phyloP scores from a whole-genome alignment of 1,140 invertebrate genomes.

The Mamestra configurata region DNA sequence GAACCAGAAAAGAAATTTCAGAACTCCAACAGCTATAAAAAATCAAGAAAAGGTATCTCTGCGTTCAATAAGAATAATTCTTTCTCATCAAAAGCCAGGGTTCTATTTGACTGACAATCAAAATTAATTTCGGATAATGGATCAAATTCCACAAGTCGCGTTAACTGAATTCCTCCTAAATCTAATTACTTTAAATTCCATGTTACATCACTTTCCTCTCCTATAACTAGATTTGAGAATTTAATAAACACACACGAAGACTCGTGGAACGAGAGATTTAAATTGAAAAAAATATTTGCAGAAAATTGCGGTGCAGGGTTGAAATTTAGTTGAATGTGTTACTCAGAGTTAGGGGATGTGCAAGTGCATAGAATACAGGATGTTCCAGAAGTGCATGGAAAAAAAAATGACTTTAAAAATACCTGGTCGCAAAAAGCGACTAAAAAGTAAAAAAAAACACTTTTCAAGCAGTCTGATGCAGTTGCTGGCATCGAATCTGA shows the following conservation, averaged over 20 bases:
- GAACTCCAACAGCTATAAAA: background rate
- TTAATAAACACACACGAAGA: background rate
- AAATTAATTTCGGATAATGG: constrained; percentile 1
- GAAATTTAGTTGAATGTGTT: background rate
- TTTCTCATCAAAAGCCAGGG: background rate
- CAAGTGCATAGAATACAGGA: too few relatives aligned
- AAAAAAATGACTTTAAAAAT: too few relatives aligned
- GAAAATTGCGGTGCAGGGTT: background rate
- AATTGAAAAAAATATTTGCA: background rate
- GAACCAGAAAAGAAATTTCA: too few relatives aligned
- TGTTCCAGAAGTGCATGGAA: too few relatives aligned
- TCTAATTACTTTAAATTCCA: background rate
- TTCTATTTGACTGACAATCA: background rate
- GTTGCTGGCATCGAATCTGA: too few relatives aligned
- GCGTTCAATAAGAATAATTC: background rate
- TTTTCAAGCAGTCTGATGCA: too few relatives aligned
- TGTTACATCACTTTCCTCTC: background rate
- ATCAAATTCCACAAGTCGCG: background rate
- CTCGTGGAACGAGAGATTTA: background rate
- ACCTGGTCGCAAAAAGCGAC: too few relatives aligned
- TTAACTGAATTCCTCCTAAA: background rate
- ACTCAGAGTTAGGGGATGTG: too few relatives aligned
- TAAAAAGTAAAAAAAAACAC: too few relatives aligned
- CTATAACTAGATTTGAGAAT: background rate
- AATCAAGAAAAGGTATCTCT: background rate